Base-by-base conservation (phyloP, 2,888 invertebrate genomes). In the Drosophila kokeensis region DNA sequence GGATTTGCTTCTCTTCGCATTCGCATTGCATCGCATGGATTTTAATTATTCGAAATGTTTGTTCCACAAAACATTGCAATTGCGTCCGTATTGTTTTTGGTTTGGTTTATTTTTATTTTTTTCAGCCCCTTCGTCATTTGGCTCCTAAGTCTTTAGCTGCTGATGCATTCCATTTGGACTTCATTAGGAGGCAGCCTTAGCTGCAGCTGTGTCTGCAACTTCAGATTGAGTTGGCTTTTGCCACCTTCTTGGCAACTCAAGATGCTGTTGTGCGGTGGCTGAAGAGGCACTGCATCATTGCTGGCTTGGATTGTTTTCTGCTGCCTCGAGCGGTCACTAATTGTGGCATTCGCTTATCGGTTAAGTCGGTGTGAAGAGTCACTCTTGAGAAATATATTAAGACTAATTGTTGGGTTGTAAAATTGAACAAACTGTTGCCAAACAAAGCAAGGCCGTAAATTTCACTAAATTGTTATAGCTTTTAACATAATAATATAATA, bases 1-100 rank as follows among this genome's bases (percentile, higher is more conserved):
- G 74, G 89, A 83, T 74, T 88, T 82, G 82, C 85, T 81, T 83
- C 81, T 83, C 69, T 79, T 71, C 89, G 77, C 74, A 83, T 69
- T 69, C 67, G 69, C 71, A 73, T 64, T 63, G 71, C 69, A 84
- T 65, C 52, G 87, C 72, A n/a, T 45, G 64, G 68, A 55, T 65
- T 79, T 79, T 79, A 79, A 81, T 79, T 79, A 81, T 69, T 81
- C 59, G 59, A 63, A 60, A 49, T 53, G 81, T 68, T 81, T 80
- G 71, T 67, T 60, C 61, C 77, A 81, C 57, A 78, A 79, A 80
- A 59, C 66, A 42, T 57, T 77, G 65, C 65, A 76, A 70, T 76
- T 76, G 59, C 49, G 34, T 34, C 29, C 62, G 60, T 57, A 76
- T 70, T 76, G 59, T 59, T 38, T 60, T 61, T 42, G 49, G 34